Evolutionary conservation across 2,888 invertebrate genomes (phyloP), one percentile per base, ranked within the genome.

Genomic region (Stictocephala bisonia): DNA sequence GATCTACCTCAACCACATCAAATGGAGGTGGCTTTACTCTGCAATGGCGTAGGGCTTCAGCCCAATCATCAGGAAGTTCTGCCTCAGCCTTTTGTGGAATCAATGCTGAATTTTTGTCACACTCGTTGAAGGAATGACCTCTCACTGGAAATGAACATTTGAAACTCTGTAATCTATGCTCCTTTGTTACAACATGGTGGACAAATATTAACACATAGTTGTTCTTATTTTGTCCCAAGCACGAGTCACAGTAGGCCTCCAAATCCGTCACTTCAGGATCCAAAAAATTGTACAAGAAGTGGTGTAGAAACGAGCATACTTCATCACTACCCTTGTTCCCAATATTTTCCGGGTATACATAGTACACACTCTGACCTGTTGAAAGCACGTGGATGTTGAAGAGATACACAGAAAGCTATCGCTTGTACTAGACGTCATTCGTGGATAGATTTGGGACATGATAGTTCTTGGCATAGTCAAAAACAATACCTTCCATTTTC

Each of bases 51-150:
- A n/a, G n/a, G n/a, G n/a, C n/a, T n/a, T n/a, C n/a, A n/a, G n/a
- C n/a, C n/a, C n/a, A n/a, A n/a, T n/a, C n/a, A n/a, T n/a, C n/a
- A 44, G 50, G 50, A 18, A 50, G 20, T 24, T 50, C 6, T 22
- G 26, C 51, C 26, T 51, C 51, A 44, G 24, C 26, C 9, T 31
- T 60, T 60, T 60, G 29, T 9, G 27, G 27, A 15, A 35, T 60
- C 13, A 60, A 31, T 4, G 31, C 60, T 11, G 18, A 60, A 15
- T 64, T 64, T 26, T 64, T 79, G 67, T 80, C 80, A 53, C 79
- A 77, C 53, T 80, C 79, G 18, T 78, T 24, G 71, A 79, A 80
- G 6, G 77, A 79, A 53, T 75, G 71, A 13, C 74, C 74, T 68
- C 74, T 18, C 11, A 72, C 29, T 1, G 75, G 74, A 40, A 74